These are phyloP conservation scores for Rhopalosiphum maidis DNA, from an alignment of 1,140 invertebrate species.

Conservation along the genomic window DNA sequence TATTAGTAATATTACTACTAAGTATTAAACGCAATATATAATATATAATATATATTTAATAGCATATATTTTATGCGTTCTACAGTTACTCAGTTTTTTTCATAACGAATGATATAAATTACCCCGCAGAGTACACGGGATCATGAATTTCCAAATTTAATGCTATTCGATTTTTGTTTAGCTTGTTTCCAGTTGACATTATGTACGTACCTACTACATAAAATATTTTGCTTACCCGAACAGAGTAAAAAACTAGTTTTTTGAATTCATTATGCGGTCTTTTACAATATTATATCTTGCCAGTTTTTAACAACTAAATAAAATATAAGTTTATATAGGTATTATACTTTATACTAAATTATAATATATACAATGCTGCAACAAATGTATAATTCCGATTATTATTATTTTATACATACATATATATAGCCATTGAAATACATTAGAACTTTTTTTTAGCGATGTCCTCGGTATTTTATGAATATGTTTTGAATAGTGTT, in stretches of 20 bases:
- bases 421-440: neutral
- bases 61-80: neutral
- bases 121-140: neutral
- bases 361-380: neutral
- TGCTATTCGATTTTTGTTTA: neutral
- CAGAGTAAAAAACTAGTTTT: slow-evolving; percentile 15
- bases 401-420: neutral
- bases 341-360: neutral
- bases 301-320: neutral
- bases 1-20: neutral
- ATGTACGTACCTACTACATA: neutral
- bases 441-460: slow-evolving; percentile 1
- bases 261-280: neutral
- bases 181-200: neutral
- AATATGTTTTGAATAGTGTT: neutral
- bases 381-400: neutral
- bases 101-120: neutral
- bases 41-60: neutral
- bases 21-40: neutral
- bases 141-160: slow-evolving; percentile 17
- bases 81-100: neutral
- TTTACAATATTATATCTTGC: neutral
- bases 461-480: neutral
- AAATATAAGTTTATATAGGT: neutral
- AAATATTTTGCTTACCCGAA: neutral